Evolutionary conservation across 2,797 vertebrate genomes (phyloP).

Genomic region (Dermochelys coriacea): DNA sequence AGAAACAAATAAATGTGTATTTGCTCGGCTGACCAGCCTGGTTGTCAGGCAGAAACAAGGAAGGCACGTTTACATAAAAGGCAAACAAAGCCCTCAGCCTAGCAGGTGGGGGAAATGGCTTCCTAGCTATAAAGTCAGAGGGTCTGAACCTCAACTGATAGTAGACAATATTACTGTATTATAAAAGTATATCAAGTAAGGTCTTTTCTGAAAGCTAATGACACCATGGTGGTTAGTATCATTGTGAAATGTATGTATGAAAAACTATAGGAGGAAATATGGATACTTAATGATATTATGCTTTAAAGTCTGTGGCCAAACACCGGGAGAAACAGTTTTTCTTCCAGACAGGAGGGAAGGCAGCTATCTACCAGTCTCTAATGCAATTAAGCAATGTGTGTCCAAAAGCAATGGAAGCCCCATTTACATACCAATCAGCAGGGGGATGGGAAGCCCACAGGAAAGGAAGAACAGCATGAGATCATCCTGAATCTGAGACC

Average conservation of each 20-base stretch:
- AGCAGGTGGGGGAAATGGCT: not conserved
- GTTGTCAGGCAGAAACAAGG: not conserved
- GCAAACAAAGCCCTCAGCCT: not conserved
- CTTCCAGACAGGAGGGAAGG: not conserved
- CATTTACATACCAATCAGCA: no score
- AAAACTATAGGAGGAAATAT: not conserved
- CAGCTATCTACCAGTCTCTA: not conserved
- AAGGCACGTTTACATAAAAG: not conserved
- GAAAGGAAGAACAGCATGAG: not conserved
- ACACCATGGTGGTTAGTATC: no score
- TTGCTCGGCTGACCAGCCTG: not conserved
- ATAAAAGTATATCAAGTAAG: not conserved
- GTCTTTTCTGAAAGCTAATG: not conserved
- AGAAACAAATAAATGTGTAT: not conserved
- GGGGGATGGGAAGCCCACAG: not conserved
- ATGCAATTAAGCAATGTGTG: not conserved
- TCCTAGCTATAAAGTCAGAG: no score
- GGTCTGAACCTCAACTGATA: not conserved
- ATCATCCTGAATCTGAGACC: not conserved
- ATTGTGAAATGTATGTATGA: not conserved
- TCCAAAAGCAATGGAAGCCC: not conserved
- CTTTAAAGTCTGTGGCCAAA: not conserved
- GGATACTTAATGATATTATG: not conserved
- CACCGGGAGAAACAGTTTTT: not conserved
- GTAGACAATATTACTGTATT: not conserved